A percentile compares a stretch with the other conserved stretches of the same genome.
phyloP scores from a whole-genome alignment of 1,140 invertebrate species.

The Caenorhabditis inopinata region DNA sequence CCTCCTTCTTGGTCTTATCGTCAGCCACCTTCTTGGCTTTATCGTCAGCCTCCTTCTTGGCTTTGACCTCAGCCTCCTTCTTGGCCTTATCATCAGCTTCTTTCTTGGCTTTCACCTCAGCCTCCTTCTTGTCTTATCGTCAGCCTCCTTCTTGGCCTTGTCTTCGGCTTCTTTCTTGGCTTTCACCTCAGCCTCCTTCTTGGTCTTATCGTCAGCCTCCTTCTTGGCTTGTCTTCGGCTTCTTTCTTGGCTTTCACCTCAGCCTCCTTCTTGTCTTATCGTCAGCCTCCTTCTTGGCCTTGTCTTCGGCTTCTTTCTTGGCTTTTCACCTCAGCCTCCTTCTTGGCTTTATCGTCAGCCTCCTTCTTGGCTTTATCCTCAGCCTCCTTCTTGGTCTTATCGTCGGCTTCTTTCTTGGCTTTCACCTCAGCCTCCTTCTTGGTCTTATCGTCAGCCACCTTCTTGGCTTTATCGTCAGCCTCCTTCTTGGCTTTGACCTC shows the following conservation, averaged over 20 bases:
- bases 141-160: neutral
- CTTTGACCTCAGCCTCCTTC: neutral
- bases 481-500: slow-evolving; percentile 5
- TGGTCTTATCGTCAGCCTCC: no score
- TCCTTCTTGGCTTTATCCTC: no score
- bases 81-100: neutral
- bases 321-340: neutral
- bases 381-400: neutral
- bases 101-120: neutral
- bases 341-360: neutral
- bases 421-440: neutral
- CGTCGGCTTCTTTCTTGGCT: neutral
- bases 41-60: slow-evolving; percentile 5
- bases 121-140: neutral
- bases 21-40: no score
- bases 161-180: neutral
- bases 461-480: neutral
- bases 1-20: no score
- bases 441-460: no score
- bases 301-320: neutral
- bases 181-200: no score
- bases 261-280: neutral
- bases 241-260: slow-evolving; percentile 5
- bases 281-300: neutral
- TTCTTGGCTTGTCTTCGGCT: no score